These are phyloP conservation scores for Gallinago media DNA, from an alignment of 2,113 vertebrate species.

Conservation along the genomic window DNA sequence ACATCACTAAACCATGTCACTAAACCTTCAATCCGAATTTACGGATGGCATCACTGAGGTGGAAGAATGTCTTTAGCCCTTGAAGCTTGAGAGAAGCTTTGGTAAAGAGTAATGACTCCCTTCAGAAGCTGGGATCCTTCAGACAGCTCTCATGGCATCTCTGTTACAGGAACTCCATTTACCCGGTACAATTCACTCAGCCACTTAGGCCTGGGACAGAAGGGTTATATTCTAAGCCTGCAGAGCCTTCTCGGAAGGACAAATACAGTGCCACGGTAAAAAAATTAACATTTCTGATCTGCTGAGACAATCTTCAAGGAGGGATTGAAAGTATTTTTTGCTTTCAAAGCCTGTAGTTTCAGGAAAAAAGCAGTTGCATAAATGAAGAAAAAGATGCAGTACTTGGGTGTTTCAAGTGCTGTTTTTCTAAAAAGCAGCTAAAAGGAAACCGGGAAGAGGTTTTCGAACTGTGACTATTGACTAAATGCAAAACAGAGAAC, in stretches of 20 bases:
- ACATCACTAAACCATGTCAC: too few species aligned
- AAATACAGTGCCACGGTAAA: not conserved
- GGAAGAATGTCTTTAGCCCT: not conserved
- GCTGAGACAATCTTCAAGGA: not conserved
- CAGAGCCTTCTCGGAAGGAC: not conserved
- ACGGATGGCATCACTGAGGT: not conserved
- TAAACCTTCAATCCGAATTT: not conserved
- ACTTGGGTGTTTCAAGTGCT: not conserved
- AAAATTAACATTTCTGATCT: not conserved
- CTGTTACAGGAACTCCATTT: not conserved
- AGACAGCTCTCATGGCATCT: not conserved
- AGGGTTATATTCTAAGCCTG: not conserved
- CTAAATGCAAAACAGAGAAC: not conserved
- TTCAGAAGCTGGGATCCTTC: not conserved
- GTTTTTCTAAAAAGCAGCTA: not conserved
- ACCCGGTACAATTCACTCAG: not conserved
- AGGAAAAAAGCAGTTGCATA: not conserved
- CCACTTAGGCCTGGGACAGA: not conserved
- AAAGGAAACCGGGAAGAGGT: not conserved
- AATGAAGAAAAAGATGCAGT: not conserved
- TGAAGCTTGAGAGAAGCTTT: not conserved
- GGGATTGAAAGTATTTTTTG: not conserved
- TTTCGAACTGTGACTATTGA: not conserved
- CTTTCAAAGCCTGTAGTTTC: not conserved
- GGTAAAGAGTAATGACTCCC: not conserved